Evolutionary conservation across 2,888 invertebrate species (phyloP).

Genomic region (Dermolepida albohirtum): DNA sequence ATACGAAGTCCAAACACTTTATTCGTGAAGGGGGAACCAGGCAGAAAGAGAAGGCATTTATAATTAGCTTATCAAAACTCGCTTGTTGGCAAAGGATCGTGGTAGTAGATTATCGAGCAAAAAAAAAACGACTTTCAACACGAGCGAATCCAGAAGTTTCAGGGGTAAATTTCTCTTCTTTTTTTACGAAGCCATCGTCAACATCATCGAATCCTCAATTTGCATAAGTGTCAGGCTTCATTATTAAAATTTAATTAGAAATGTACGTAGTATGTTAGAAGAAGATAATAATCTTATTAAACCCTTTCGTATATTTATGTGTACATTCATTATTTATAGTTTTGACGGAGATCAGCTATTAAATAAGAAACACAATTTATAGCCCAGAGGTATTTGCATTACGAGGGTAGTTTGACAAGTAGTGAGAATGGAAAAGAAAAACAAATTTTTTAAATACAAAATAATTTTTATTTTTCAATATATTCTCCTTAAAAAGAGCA

Average conservation of each 20-base stretch:
- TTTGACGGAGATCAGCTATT: no score
- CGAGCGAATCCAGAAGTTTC: constrained; percentile 13
- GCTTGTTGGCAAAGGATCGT: constrained; percentile 16
- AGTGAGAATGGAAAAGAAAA: no score
- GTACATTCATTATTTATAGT: no score
- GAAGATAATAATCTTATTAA: no score
- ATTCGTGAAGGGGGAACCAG: background rate
- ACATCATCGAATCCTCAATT: constrained; percentile 7
- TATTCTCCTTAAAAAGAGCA: no score
- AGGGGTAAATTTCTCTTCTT: background rate
- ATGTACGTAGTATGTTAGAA: background rate
- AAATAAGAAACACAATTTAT: no score
- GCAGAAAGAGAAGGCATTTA: constrained; percentile 21
- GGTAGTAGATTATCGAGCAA: background rate
- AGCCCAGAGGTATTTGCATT: background rate
- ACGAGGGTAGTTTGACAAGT: no score
- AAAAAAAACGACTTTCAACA: constrained; percentile 26
- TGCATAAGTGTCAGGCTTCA: background rate
- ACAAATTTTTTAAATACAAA: no score
- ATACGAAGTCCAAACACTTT: constrained; percentile 1
- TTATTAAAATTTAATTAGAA: constrained; percentile 18
- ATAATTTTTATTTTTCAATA: no score
- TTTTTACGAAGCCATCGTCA: background rate
- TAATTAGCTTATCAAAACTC: constrained; percentile 38
- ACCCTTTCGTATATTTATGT: no score